Base-by-base conservation (phyloP, 2,888 invertebrate genomes). In the Halictus quadricinctus region DNA sequence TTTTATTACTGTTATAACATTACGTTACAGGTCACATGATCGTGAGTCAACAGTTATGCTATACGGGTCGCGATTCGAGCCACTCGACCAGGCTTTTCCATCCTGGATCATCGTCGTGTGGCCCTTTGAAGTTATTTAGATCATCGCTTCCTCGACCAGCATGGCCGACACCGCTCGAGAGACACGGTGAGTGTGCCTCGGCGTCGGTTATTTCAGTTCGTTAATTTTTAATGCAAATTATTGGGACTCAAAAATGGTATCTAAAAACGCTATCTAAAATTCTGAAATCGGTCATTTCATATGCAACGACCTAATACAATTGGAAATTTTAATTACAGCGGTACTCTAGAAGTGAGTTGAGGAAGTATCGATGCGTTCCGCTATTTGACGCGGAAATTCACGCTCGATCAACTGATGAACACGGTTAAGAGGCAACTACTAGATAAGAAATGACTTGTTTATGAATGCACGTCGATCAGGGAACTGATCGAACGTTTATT, bases 1-100 rank as follows among this genome's bases (percentile, higher is more conserved):
- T 82, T 83, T 87, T 80, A 84, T 82, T 86, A 81, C 87, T 79
- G 86, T 86, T 87, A 84, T 74, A 81, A 87, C 78, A 78, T 84
- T 86, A 84, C 54, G 74, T 79, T 87, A 79, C 79, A 81, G 75
- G 80, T 80, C 86, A 80, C 80, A 82, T 29, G 81, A 73, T 79
- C 46, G 70, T 82, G 81, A 84, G 72, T 86, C 86, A 82, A 84
- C 78, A 58, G 78, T 77, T 81, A 79, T 72, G 76, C 48, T n/a
- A 60, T 69, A 69, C 29, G 36, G 43, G 76, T 76, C 76, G 36
- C 46, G 48, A 69, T 79, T 69, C n/a, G 36, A 41, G 6, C 13
- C 54, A 25, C 21, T 41, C 64, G 60, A 12, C 43, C 21, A 69
- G 46, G n/a, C 50, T 29, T 75, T n/a, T 58, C 36, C 41, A 21